These are phyloP conservation scores for Diarsia rubi DNA, from an alignment of 2,888 invertebrate genomes.

Conservation along the genomic window DNA sequence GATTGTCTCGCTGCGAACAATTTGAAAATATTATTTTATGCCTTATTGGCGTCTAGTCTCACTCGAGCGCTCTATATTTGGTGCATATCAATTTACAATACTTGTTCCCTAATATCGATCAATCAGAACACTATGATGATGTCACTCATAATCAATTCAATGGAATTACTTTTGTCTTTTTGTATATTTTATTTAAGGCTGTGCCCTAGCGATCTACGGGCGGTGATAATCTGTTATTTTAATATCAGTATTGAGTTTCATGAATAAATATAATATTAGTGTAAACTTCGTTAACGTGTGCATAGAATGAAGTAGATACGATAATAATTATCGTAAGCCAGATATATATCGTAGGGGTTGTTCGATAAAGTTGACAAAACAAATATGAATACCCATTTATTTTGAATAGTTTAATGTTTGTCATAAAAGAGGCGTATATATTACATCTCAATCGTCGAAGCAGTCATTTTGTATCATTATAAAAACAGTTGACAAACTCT, in stretches of 20 bases:
- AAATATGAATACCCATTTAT: constrained; percentile 32
- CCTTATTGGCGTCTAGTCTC: constrained; percentile 79
- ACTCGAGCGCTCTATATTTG: constrained; percentile 79
- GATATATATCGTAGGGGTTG: constrained; percentile 5
- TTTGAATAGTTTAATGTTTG: constrained; percentile 39
- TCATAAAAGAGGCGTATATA: constrained; percentile 22
- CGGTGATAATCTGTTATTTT: constrained; percentile 43
- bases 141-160: constrained; percentile 38
- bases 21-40: constrained; percentile 69
- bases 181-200: constrained; percentile 56
- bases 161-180: constrained; percentile 42
- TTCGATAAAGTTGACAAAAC: constrained; percentile 15
- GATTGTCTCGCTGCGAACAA: constrained; percentile 37
- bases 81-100: constrained; percentile 77
- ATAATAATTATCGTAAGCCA: constrained; percentile 20
- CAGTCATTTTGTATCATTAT: constrained; percentile 32
- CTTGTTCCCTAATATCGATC: constrained; percentile 77
- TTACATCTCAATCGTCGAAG: constrained; percentile 48
- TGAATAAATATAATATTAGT: constrained; percentile 27
- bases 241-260: constrained; percentile 22
- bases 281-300: constrained; percentile 10
- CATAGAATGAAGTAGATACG: constrained; percentile 13
- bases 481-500: constrained; percentile 36
- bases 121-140: constrained; percentile 62
- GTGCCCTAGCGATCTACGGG: constrained; percentile 68